Percentiles rank a stretch among this genome's conserved stretches.
Conservation (phyloP, 2,797 vertebrate genomes). For the Falco biarmicus region DNA sequence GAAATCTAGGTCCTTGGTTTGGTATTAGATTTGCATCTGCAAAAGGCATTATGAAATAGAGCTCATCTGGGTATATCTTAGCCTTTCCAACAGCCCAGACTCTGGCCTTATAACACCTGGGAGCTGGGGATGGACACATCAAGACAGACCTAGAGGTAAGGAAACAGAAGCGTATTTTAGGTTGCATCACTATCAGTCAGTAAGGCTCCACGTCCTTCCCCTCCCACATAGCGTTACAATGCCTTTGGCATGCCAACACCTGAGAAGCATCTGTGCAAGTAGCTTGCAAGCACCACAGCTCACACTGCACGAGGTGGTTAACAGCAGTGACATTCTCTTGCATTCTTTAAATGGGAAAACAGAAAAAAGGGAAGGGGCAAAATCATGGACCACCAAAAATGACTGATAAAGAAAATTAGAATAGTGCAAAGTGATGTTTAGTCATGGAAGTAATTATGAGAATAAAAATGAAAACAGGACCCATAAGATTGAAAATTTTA, state of each 20-base stretch:
- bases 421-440: neutral
- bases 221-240: fast-evolving
- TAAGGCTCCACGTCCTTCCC: neutral
- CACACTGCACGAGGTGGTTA: fast-evolving
- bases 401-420: neutral
- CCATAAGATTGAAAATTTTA: neutral
- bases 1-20: neutral
- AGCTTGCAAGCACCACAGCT: neutral
- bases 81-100: neutral
- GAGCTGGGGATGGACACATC: neutral
- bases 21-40: neutral
- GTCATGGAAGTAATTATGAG: neutral
- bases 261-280: neutral
- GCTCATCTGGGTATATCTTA: neutral
- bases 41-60: neutral
- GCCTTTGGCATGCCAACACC: neutral
- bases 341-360: neutral
- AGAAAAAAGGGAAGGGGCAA: neutral
- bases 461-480: too few species aligned
- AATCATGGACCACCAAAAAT: neutral
- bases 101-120: fast-evolving
- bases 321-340: too few species aligned
- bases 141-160: neutral
- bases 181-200: neutral
- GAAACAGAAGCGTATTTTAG: neutral